These are phyloP conservation scores for Pangasius djambal DNA, from an alignment of 2,797 vertebrate species.

Conservation along the genomic window DNA sequence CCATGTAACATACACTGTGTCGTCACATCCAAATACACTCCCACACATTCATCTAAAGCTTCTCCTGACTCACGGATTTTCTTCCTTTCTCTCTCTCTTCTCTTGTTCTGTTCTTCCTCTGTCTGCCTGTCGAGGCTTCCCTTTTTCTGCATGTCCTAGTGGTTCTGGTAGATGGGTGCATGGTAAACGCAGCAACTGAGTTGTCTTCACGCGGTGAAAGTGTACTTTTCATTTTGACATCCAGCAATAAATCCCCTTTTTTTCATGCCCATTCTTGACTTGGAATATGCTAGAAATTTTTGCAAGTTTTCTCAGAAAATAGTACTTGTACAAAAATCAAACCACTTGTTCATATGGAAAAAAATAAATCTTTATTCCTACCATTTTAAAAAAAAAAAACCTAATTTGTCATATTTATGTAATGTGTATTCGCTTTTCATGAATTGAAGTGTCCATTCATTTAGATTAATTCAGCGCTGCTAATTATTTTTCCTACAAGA, in stretches of 20 bases:
- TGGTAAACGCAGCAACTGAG: slow-evolving; percentile 96
- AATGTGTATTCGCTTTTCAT: slow-evolving; percentile 16
- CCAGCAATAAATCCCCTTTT: slow-evolving; percentile 92
- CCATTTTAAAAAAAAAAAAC: slow-evolving; percentile 71
- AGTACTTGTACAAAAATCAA: slow-evolving; percentile 85
- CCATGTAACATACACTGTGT: slow-evolving; percentile 40
- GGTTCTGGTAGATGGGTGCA: slow-evolving; percentile 99
- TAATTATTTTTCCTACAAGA: background rate
- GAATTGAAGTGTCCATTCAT: background rate
- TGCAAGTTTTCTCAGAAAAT: slow-evolving; percentile 90
- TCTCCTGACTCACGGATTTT: slow-evolving; percentile 67
- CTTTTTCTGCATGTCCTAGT: slow-evolving; percentile 91
- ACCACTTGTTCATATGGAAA: slow-evolving; percentile 81
- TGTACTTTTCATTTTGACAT: slow-evolving; percentile 92
- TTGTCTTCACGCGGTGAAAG: slow-evolving; percentile 89
- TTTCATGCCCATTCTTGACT: slow-evolving; percentile 80
- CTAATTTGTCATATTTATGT: slow-evolving; percentile 44
- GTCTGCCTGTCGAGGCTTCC: slow-evolving; percentile 53
- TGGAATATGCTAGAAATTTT: slow-evolving; percentile 92
- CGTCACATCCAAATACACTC: slow-evolving; percentile 37
- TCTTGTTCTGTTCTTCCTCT: slow-evolving; percentile 58
- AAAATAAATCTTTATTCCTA: slow-evolving; percentile 85
- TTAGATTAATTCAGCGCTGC: background rate
- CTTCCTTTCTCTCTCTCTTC: slow-evolving; percentile 69
- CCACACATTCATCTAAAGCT: slow-evolving; percentile 57